A percentile compares a stretch with the other conserved stretches of the same genome.
Evolutionary conservation across 2,113 vertebrate genomes (phyloP).

Genomic region (Elaphurus davidianus): DNA sequence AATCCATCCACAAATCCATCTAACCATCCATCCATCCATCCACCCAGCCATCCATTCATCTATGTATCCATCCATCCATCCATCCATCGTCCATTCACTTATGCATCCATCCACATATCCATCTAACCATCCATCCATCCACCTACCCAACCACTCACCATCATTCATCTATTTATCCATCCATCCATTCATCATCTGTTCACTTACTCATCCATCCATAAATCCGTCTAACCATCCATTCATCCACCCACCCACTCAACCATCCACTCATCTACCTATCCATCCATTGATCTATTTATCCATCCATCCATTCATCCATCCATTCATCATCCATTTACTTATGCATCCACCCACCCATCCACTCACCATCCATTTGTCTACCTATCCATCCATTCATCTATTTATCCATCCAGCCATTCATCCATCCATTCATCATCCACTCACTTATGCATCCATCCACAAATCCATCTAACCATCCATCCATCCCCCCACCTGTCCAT

Average conservation of each 20-base stretch:
- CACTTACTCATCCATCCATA: no score
- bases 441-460: rapidly evolving
- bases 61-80: no score
- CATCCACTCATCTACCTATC: background rate
- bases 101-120: rapidly evolving
- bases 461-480: background rate
- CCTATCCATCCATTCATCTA: rapidly evolving
- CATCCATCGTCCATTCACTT: background rate
- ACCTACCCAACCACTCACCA: background rate
- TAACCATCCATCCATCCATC: rapidly evolving
- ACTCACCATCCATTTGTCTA: rapidly evolving
- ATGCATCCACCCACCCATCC: rapidly evolving
- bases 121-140: no score
- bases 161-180: background rate
- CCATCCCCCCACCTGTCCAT: background rate
- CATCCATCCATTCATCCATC: background rate
- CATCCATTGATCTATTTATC: background rate
- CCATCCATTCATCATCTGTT: rapidly evolving
- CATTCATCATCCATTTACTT: rapidly evolving
- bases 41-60: no score
- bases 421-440: background rate
- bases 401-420: no score
- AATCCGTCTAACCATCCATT: background rate
- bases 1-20: background rate
- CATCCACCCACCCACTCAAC: background rate